Base-by-base conservation (phyloP, 2,113 vertebrate genomes). In the Cyanoramphus novaezelandiae region DNA sequence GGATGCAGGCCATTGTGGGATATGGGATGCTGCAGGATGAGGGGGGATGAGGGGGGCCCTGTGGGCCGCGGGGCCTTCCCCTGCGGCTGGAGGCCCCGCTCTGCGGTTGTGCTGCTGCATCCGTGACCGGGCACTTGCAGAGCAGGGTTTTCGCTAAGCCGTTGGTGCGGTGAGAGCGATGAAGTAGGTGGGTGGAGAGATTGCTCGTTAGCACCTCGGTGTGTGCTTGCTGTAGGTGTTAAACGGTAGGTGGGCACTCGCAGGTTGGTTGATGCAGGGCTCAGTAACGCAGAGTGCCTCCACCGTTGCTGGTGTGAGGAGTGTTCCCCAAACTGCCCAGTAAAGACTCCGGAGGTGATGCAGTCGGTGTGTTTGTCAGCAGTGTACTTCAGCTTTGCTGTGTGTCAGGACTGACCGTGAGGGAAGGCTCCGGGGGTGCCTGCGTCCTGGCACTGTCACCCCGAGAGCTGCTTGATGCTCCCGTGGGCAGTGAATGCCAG, bases 81-180 rank as follows among this genome's bases (percentile, higher is more conserved):
- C 8, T 1, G 1, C 11, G 63, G 13, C 27, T 37, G 0, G 14
- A 3, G 41, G 53, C 5, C 16, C 41, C 3, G 0, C 13, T 16
- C 7, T 9, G 55, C 23, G 17, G 27, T 1, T 16, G 49, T 50
- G 46, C 37, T 31, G 8, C 52, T 2, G 68, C 23, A 52, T 16
- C 35, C 72, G 29, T 17, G 47, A 6, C 11, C 10, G 0, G 17
- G 0, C 19, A 7, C 44, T 17, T n/a, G 12, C 17, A 18, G 37
- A 19, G 19, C 55, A 25, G 55, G 2, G 1, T 6, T 28, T 25
- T 52, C 17, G 15, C 13, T 28, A 2, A 43, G 50, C 7, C 0
- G 0, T 52, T 62, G 39, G 35, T 55, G 49, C 9, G 55, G 6
- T 20, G 23, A 16, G 60, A 86, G 44, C 43, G 24, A 8, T 21